Percentiles rank a stretch among this genome's conserved stretches.
phyloP scores from a whole-genome alignment of 2,888 invertebrate species.

The Gastracanthus pulcherrimus region DNA sequence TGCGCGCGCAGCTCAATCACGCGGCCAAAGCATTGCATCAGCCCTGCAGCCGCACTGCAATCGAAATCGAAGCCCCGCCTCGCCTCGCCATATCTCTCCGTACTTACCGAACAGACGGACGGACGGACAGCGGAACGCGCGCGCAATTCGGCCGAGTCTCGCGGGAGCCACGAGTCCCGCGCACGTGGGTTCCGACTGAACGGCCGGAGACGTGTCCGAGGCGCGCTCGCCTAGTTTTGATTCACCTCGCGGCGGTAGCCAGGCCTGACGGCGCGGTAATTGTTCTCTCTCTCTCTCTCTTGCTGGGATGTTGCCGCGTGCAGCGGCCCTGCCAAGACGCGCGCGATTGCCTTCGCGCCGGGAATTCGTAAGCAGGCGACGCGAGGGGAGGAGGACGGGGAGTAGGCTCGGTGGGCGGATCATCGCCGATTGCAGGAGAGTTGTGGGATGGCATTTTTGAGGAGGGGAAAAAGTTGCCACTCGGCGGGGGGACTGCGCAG shows the following conservation, averaged over 20 bases:
- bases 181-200: conserved; percentile 60
- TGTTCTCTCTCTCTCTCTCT: conserved; percentile 65
- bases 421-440: background rate
- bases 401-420: background rate
- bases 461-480: no score
- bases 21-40: background rate
- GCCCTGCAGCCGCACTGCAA: no score
- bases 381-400: no score
- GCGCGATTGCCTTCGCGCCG: background rate
- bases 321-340: background rate
- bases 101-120: background rate
- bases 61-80: background rate
- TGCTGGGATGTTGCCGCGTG: background rate
- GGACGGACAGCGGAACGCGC: background rate
- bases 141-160: conserved; percentile 28
- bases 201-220: conserved; percentile 64
- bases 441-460: no score
- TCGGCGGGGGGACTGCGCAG: no score
- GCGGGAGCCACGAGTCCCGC: conserved; percentile 36
- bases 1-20: background rate
- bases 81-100: background rate
- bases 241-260: conserved; percentile 73
- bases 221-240: conserved; percentile 72
- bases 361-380: background rate
- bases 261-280: conserved; percentile 75